Percentiles rank a stretch among this genome's conserved stretches.
Evolutionary conservation across 1,140 invertebrate genomes (phyloP).

Genomic region (Dolichoris vasculosae): DNA sequence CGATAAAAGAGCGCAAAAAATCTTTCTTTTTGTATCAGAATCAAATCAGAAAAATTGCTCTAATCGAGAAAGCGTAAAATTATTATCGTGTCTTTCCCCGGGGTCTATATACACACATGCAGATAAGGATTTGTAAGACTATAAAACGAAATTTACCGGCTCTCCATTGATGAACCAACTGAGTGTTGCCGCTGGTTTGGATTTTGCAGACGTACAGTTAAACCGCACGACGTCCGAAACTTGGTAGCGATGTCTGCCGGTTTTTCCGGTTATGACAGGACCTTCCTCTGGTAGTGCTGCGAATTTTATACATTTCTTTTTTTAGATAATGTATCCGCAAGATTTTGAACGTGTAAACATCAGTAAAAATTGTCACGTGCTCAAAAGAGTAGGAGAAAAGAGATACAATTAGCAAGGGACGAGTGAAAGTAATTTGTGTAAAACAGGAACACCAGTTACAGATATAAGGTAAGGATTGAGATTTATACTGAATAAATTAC

Average conservation of each 20-base stretch:
- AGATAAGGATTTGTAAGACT: neutral
- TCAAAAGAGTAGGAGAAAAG: neutral
- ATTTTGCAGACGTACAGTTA: constrained; percentile 82
- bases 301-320: constrained; percentile 57
- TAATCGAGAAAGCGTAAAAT: constrained; percentile 37
- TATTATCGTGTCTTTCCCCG: constrained; percentile 27
- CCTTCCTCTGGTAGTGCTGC: constrained; percentile 81
- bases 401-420: neutral
- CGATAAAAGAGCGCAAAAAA: neutral
- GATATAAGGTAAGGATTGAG: neutral
- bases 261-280: constrained; percentile 78
- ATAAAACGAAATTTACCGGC: constrained; percentile 72
- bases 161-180: constrained; percentile 85
- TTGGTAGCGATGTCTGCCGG: constrained; percentile 79
- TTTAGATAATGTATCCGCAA: neutral
- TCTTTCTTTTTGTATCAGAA: neutral
- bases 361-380: neutral
- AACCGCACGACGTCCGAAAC: constrained; percentile 80
- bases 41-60: neutral
- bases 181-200: constrained; percentile 82
- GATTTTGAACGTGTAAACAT: neutral
- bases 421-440: neutral
- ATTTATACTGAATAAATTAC: too few relatives aligned
- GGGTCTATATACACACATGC: constrained; percentile 6
- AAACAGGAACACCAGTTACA: neutral